Evolutionary conservation across 2,888 invertebrate species (phyloP).

Genomic region (Rugalucina vietnamica): DNA sequence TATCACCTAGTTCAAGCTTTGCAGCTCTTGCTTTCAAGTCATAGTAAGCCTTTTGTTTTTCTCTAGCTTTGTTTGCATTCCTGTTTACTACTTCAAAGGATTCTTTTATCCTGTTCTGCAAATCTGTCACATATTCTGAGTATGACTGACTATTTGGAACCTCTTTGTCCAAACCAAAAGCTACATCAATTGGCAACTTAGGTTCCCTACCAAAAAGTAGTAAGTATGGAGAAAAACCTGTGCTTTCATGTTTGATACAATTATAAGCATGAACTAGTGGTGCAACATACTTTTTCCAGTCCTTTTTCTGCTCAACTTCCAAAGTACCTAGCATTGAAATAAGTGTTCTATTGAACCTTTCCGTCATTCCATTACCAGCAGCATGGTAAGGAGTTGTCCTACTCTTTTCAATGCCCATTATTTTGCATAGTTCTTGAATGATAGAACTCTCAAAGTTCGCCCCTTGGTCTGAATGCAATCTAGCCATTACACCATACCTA

Average conservation of each 20-base stretch:
- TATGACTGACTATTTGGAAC: background rate
- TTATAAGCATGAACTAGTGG: slow-evolving; percentile 8
- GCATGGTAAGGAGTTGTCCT: background rate
- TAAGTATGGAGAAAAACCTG: background rate
- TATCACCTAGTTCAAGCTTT: no score
- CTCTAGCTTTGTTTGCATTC: background rate
- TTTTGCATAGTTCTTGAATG: background rate
- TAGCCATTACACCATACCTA: background rate
- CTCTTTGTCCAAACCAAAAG: background rate
- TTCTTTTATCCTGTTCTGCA: background rate
- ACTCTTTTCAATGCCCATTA: slow-evolving; percentile 5
- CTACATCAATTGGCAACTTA: background rate
- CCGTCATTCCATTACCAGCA: background rate
- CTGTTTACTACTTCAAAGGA: background rate
- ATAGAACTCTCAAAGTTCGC: slow-evolving; percentile 7
- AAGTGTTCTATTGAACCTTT: background rate
- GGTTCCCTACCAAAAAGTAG: background rate
- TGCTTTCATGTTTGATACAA: slow-evolving; percentile 17
- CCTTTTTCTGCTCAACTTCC: background rate
- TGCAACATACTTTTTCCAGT: slow-evolving; percentile 1
- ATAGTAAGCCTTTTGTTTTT: background rate
- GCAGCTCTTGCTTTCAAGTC: slow-evolving; percentile 6
- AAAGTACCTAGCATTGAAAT: slow-evolving; percentile 1
- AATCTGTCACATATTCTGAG: background rate
- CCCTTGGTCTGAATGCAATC: slow-evolving; percentile 9